Evolutionary conservation across 2,888 invertebrate genomes (phyloP), one percentile per base, ranked within the genome.

Genomic region (Idaea dimidiata): DNA sequence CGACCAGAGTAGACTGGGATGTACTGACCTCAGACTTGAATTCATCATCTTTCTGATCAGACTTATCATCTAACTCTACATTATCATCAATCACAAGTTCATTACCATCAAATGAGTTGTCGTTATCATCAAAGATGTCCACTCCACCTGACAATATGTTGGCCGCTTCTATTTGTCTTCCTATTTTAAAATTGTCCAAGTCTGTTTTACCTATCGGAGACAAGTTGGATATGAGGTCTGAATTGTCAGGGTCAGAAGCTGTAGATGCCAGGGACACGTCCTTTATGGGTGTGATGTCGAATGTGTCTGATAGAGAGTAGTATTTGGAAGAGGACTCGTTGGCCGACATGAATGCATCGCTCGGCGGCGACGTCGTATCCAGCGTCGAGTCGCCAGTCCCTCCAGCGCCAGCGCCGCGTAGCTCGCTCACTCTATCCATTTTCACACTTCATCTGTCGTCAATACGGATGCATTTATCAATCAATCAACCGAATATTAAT

Each of bases 61-160:
- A 72, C 67, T 88, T 89, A 1, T 88, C 88, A 62, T 88, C 88
- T 14, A 78, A 65, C n/a, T 83, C 82, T 56, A 78, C 84, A 79
- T 89, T 89, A 66, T 93, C 93, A 80, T 93, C 93, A 62, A 93
- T 93, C 17, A 93, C 90, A 17, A 93, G 81, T 66, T 92, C 92
- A 73, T 91, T 81, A 0, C 89, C 93, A 72, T 93, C 93, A 75
- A 87, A 89, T 6, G 93, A 93, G 72, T 90, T 92, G n/a, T 93
- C 92, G 80, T 90, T 91, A 65, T 92, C 91, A 71, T 93, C 93
- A 78, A 93, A 93, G 62, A 93, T 93, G 63, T 90, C 84, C 16
- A 93, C 92, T 66, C 91, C 92, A 14, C 93, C 92, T 1, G 91
- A 92, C 17, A 93, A 71, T 62, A 93, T 93, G 67, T 91, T 92